Conservation (phyloP, 2,888 invertebrate species). For the Phlogophora meticulosa region DNA sequence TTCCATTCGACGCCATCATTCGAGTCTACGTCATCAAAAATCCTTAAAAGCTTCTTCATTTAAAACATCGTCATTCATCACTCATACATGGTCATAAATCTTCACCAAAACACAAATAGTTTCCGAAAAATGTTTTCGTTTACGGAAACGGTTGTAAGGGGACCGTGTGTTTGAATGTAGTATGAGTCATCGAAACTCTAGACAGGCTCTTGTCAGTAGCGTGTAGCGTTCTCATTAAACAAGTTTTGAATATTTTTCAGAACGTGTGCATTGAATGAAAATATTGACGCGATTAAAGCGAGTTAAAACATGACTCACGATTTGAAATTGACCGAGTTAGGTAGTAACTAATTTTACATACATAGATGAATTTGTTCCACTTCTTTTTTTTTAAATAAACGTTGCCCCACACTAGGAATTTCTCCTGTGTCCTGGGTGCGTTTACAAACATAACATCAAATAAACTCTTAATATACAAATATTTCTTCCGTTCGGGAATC, state of each 20-base stretch:
- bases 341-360: no score
- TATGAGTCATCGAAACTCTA: slow-evolving; percentile 31
- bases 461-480: no score
- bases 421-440: no score
- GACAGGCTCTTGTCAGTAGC: slow-evolving; percentile 3
- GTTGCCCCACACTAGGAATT: no score
- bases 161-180: slow-evolving; percentile 2
- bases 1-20: no score
- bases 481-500: no score
- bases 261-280: background rate
- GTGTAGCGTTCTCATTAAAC: slow-evolving; percentile 6
- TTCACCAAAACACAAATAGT: slow-evolving; percentile 23
- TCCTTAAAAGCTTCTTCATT: slow-evolving; percentile 11
- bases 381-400: no score
- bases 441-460: no score
- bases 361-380: no score
- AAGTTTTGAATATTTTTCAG: slow-evolving; percentile 19
- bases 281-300: background rate
- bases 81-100: slow-evolving; percentile 20
- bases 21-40: background rate
- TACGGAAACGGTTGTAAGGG: slow-evolving; percentile 37
- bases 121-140: slow-evolving; percentile 28
- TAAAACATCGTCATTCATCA: slow-evolving; percentile 17
- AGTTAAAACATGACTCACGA: no score
- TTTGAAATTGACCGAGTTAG: no score